Evolutionary conservation across 2,797 vertebrate species (phyloP).

Genomic region (Esox lucius): DNA sequence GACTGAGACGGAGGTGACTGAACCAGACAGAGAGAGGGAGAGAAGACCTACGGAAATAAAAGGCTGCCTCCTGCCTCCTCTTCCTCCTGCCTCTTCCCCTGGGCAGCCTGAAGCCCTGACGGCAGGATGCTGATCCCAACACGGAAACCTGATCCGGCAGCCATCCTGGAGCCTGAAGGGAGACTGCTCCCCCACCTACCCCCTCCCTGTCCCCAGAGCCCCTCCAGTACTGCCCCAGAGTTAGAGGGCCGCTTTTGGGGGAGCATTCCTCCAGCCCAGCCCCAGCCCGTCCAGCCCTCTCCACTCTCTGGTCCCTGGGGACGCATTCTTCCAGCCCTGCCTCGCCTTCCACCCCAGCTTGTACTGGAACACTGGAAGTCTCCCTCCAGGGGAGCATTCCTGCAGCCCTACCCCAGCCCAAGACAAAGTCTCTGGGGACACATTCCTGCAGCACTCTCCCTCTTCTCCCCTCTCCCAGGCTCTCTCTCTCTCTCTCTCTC

Average conservation of each 20-base stretch:
- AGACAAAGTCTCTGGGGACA: slow-evolving; percentile 74
- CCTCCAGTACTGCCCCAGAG: slow-evolving; percentile 60
- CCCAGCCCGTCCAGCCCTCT: slow-evolving; percentile 56
- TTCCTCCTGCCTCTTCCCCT: slow-evolving; percentile 71
- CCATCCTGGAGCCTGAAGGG: slow-evolving; percentile 73
- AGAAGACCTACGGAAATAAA: slow-evolving; percentile 65
- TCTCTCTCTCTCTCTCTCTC: slow-evolving; percentile 65
- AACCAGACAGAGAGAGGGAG: background rate
- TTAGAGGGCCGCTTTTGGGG: slow-evolving; percentile 75
- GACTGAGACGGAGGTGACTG: slow-evolving; percentile 1
- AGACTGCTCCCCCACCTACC: slow-evolving; percentile 42
- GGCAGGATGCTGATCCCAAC: slow-evolving; percentile 79
- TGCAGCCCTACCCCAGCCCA: slow-evolving; percentile 78
- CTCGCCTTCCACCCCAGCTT: slow-evolving; percentile 59
- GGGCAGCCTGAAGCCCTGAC: slow-evolving; percentile 74
- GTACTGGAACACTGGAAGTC: slow-evolving; percentile 51
- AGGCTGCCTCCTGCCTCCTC: slow-evolving; percentile 54
- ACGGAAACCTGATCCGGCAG: slow-evolving; percentile 80
- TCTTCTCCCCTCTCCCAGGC: slow-evolving; percentile 55
- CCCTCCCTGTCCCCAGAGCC: slow-evolving; percentile 18
- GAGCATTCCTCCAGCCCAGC: slow-evolving; percentile 76
- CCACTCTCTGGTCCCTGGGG: slow-evolving; percentile 58
- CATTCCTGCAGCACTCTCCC: slow-evolving; percentile 79
- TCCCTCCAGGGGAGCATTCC: slow-evolving; percentile 77
- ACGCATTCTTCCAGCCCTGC: slow-evolving; percentile 78